Evolutionary conservation across 2,797 vertebrate species (phyloP), one percentile per base, ranked within the genome.

Genomic region (Acipenser ruthenus): DNA sequence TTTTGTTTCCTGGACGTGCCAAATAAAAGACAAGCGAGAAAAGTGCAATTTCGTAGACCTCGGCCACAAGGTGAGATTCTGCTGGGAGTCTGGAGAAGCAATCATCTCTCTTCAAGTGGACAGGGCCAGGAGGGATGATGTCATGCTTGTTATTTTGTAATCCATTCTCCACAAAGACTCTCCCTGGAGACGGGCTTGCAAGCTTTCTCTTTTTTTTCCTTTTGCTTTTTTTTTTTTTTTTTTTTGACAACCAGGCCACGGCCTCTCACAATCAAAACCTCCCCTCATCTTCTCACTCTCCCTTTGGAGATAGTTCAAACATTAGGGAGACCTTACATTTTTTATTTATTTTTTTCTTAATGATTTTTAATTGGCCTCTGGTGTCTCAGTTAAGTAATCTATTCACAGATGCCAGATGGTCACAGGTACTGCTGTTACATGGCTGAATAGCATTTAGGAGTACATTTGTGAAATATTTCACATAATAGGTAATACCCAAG

Each of bases 91-190:
- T 72, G 64, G 58, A 66, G 64, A 69, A 66, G 62, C 65, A 63
- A 72, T 72, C 51, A 72, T 23, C 60, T 59, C 60, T 59, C 53
- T 72, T 64, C 70, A 72, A 67, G 70, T 69, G 64, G 67, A 72
- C 56, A 66, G 48, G 18, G 61, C 61, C 15, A 58, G 37, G 37
- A 37, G 3, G 37, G 13, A 63, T 72, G 67, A 72, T 66, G 61
- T 72, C 64, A 60, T 64, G 37, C 61, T 72, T 66, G 67, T 72
- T 72, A 66, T 61, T 69, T 65, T 68, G 67, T 60, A 69, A 53
- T 50, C 62, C 5, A 10, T 51, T 49, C 70, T 63, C 18, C 64
- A 63, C 61, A 23, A 23, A 60, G 51, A 63, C 53, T 71, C 52
- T 66, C 55, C 60, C 64, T 66, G 64, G 60, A 69, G 61, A 49